phyloP scores from a whole-genome alignment of 2,888 invertebrate species.

The Euplagia quadripunctaria region DNA sequence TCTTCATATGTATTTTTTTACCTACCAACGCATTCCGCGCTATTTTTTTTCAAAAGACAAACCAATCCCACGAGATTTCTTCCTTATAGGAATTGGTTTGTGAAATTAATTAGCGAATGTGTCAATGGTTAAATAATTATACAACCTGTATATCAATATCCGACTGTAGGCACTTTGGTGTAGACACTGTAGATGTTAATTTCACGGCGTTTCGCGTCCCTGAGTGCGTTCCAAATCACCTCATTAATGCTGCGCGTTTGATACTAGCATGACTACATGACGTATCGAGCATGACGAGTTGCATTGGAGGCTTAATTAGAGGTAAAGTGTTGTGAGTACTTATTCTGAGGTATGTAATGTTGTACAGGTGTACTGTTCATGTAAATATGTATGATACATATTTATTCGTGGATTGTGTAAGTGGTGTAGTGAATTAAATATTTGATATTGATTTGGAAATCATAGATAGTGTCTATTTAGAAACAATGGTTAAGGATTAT shows the following conservation, averaged over 20 bases:
- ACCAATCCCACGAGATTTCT: too few relatives aligned
- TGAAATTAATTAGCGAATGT: too few relatives aligned
- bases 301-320: constrained; percentile 42
- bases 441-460: too few relatives aligned
- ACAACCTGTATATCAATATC: constrained; percentile 11
- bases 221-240: constrained; percentile 61
- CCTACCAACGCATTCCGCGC: too few relatives aligned
- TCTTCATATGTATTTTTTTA: too few relatives aligned
- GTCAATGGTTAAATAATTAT: too few relatives aligned
- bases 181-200: constrained; percentile 64
- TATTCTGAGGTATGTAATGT: background rate
- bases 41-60: too few relatives aligned
- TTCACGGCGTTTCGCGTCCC: constrained; percentile 63
- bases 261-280: constrained; percentile 42
- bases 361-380: background rate
- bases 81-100: too few relatives aligned
- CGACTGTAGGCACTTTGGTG: constrained; percentile 35
- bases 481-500: too few relatives aligned
- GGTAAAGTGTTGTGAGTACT: constrained; percentile 18
- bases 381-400: background rate
- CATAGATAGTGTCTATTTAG: too few relatives aligned
- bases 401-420: background rate
- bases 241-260: constrained; percentile 50
- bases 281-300: constrained; percentile 15
- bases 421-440: background rate